A percentile compares a stretch with the other conserved stretches of the same genome.
phyloP scores from a whole-genome alignment of 2,888 invertebrate genomes.

The Epsilonema sp. region DNA sequence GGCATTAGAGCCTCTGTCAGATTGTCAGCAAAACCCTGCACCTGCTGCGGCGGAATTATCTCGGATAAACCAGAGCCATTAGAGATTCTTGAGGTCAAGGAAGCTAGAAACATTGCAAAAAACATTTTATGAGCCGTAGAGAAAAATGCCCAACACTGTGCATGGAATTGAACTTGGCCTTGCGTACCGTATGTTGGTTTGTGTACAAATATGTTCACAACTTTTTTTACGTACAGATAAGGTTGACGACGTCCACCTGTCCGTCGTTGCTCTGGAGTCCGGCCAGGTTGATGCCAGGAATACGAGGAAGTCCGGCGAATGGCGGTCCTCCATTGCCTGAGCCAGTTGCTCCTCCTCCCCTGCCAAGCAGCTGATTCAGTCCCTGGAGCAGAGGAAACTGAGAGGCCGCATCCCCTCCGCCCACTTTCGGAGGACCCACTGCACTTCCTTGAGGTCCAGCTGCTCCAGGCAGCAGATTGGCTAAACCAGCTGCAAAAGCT shows the following conservation, averaged over 20 bases:
- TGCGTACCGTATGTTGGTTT: background rate
- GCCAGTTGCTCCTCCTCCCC: too few species aligned
- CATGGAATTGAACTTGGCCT: too few species aligned
- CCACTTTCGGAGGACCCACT: background rate
- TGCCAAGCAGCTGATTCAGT: background rate
- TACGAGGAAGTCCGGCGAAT: conserved; percentile 25
- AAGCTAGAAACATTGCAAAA: conserved; percentile 13
- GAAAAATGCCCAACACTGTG: too few species aligned
- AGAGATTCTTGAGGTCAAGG: conserved; percentile 26
- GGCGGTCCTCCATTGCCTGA: too few species aligned
- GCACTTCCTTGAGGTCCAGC: background rate
- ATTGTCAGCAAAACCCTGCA: conserved; percentile 28
- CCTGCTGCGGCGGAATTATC: conserved; percentile 25
- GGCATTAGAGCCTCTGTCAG: conserved; percentile 27
- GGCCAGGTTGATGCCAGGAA: conserved; percentile 26
- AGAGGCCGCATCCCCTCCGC: too few species aligned
- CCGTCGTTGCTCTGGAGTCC: conserved; percentile 27
- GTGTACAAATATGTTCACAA: background rate
- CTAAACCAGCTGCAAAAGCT: too few species aligned
- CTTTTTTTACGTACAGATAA: conserved; percentile 15
- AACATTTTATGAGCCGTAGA: too few species aligned
- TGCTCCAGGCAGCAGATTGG: too few species aligned
- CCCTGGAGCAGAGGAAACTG: background rate
- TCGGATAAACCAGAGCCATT: conserved; percentile 28
- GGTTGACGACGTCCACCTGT: conserved; percentile 26